Percentiles rank a stretch among this genome's conserved stretches.
Conservation (phyloP, 2,113 vertebrate species). For the Psittacus erithacus region DNA sequence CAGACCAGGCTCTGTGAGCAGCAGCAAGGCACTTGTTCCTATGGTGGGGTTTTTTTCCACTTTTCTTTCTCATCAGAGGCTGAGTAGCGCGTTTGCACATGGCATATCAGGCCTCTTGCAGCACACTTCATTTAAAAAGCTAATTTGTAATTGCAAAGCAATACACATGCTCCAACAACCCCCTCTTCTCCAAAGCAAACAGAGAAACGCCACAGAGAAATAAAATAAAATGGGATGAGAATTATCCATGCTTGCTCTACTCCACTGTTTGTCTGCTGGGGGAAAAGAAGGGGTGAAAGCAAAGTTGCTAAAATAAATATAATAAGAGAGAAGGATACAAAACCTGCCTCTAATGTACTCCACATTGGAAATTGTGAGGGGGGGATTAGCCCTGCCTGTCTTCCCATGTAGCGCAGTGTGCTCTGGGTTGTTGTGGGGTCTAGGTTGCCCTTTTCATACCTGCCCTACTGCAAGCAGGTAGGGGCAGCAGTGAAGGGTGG, state of each 20-base stretch:
- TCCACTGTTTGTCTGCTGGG: background rate
- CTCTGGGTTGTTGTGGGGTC: background rate
- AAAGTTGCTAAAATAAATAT: conserved; percentile 27
- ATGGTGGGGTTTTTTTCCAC: background rate
- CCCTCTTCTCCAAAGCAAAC: conserved; percentile 64
- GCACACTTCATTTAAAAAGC: conserved; percentile 69
- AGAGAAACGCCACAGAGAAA: conserved; percentile 54
- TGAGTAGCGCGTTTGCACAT: background rate
- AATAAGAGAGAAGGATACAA: background rate
- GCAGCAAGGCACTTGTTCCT: background rate
- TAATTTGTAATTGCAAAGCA: conserved; percentile 70
- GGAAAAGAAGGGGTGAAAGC: conserved; percentile 9
- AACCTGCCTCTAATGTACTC: background rate
- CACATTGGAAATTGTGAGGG: background rate
- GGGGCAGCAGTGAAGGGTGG: background rate
- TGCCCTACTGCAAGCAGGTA: background rate
- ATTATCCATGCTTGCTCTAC: conserved; percentile 46
- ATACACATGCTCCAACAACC: conserved; percentile 55
- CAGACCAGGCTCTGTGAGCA: background rate
- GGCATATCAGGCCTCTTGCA: conserved; percentile 54
- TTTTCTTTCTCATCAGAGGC: conserved; percentile 20
- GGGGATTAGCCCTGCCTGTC: background rate
- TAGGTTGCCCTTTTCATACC: background rate
- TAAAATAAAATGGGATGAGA: conserved; percentile 51
- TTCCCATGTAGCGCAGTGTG: background rate